phyloP scores from a whole-genome alignment of 2,113 vertebrate species.

The Pomatorhinus ruficollis region DNA sequence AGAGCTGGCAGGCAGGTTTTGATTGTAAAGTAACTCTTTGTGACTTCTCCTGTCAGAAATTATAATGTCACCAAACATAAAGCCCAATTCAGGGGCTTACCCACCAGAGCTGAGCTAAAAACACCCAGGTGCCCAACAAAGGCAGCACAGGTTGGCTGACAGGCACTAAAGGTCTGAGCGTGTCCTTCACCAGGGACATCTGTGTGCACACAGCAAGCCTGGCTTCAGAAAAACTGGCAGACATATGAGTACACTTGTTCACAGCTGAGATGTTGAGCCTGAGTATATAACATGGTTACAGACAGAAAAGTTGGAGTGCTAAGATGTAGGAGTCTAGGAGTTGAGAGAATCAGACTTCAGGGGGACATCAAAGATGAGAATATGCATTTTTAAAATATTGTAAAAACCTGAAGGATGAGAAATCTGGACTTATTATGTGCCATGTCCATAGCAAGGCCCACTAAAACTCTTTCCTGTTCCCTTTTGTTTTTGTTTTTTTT shows the following conservation, averaged over 20 bases:
- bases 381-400: neutral
- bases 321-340: neutral
- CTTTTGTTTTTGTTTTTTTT: neutral
- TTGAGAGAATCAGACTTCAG: neutral
- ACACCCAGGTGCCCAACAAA: accelerated
- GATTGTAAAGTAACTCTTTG: neutral
- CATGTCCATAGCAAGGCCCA: neutral
- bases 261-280: neutral
- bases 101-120: neutral
- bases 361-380: neutral
- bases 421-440: neutral
- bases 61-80: neutral
- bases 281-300: neutral
- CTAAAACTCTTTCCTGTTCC: neutral
- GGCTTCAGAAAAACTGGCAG: neutral
- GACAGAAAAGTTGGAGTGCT: neutral
- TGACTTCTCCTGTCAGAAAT: neutral
- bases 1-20: neutral
- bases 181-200: neutral
- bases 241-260: neutral
- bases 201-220: neutral
- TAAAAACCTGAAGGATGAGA: neutral
- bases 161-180: neutral
- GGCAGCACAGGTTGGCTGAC: neutral
- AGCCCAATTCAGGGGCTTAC: accelerated